These are phyloP conservation scores for Etheostoma nigrum DNA, from an alignment of 2,797 vertebrate genomes.

Conservation along the genomic window DNA sequence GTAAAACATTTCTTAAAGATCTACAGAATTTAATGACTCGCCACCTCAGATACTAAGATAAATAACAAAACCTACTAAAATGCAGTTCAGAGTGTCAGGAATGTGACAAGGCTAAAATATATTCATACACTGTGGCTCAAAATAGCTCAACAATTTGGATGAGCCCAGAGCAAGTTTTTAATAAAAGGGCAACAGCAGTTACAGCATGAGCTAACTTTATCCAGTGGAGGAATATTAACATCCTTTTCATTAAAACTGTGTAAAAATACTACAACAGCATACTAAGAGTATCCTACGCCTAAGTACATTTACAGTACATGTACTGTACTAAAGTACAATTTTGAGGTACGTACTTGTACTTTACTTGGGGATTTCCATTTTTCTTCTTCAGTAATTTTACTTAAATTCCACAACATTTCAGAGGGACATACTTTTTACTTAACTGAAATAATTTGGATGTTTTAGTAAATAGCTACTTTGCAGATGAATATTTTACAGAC, in stretches of 20 bases:
- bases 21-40: neutral
- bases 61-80: neutral
- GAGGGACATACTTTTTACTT: neutral
- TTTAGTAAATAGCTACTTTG: neutral
- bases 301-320: neutral
- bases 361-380: neutral
- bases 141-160: conserved; percentile 34
- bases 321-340: neutral
- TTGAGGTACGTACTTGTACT: neutral
- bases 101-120: conserved; percentile 34
- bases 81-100: conserved; percentile 19
- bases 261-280: neutral
- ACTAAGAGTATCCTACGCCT: neutral
- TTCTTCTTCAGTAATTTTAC: neutral
- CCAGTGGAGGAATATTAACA: conserved; percentile 12
- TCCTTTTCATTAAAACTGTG: neutral
- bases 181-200: conserved; percentile 31
- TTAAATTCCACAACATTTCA: neutral
- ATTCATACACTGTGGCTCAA: conserved; percentile 29
- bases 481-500: neutral
- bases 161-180: conserved; percentile 42
- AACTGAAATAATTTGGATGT: neutral
- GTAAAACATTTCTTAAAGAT: neutral
- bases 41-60: neutral
- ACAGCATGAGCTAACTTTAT: conserved; percentile 19